Percentiles rank a stretch among this genome's conserved stretches.
phyloP scores from a whole-genome alignment of 2,113 vertebrate species.

The Catharus fuscescens region DNA sequence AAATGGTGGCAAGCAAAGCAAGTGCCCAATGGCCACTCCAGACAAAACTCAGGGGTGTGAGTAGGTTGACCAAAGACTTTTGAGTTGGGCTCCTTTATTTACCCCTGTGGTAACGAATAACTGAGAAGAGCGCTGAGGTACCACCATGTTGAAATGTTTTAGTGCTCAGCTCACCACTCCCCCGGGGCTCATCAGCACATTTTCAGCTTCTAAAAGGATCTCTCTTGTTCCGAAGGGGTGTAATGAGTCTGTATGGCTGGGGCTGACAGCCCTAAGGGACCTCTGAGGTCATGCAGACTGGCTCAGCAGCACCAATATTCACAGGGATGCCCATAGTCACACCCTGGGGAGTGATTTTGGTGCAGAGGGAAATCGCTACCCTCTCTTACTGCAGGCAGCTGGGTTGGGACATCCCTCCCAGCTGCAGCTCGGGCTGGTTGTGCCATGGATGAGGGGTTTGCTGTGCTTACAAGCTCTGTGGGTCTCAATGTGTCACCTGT shows the following conservation, averaged over 20 bases:
- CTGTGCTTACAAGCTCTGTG: not conserved
- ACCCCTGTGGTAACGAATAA: not conserved
- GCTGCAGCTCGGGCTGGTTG: accelerated
- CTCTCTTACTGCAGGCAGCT: not conserved
- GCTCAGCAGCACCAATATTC: accelerated
- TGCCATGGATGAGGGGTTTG: not conserved
- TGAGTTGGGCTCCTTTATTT: not conserved
- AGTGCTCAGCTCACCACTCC: not conserved
- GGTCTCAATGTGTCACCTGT: not conserved
- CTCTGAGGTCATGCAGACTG: accelerated
- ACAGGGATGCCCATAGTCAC: accelerated
- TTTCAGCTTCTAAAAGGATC: not conserved
- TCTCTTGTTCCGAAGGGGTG: not conserved
- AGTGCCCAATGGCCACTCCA: not conserved
- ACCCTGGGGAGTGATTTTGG: not conserved
- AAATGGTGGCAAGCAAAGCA: not conserved
- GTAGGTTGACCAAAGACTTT: not conserved
- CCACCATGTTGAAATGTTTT: not conserved
- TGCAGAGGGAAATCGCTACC: not conserved
- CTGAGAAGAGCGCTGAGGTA: not conserved
- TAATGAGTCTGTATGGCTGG: not conserved
- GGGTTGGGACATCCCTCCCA: not conserved
- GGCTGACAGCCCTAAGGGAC: not conserved
- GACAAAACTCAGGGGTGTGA: not conserved
- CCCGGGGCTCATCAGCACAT: accelerated